These are phyloP conservation scores for Anableps anableps DNA, from an alignment of 2,797 vertebrate species.

Conservation along the genomic window DNA sequence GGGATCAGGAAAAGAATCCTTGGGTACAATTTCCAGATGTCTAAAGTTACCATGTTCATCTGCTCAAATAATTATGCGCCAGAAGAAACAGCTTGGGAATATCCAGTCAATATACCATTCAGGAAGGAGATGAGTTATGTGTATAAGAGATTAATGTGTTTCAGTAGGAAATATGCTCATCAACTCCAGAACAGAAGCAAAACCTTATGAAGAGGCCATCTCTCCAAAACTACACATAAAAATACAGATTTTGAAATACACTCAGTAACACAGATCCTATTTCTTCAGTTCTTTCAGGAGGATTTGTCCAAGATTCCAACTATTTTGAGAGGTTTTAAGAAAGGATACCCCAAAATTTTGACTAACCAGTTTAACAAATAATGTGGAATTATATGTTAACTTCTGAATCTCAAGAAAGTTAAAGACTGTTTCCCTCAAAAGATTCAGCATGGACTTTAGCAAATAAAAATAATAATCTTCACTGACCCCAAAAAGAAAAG, in stretches of 20 bases:
- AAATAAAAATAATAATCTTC: neutral
- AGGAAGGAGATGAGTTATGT: neutral
- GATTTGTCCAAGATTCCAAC: neutral
- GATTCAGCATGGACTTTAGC: neutral
- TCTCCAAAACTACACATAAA: neutral
- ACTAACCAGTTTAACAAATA: neutral
- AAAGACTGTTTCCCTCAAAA: neutral
- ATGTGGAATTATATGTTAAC: neutral
- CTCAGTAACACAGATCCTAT: neutral
- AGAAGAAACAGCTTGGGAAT: neutral
- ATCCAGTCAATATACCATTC: neutral
- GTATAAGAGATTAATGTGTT: neutral
- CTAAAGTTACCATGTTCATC: neutral
- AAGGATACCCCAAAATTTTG: neutral
- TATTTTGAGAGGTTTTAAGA: neutral
- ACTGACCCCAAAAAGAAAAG: neutral
- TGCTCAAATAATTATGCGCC: neutral
- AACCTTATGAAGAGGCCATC: neutral
- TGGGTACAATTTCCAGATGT: neutral
- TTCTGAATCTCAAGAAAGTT: neutral
- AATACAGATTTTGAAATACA: neutral
- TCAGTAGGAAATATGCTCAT: neutral
- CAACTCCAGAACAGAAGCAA: neutral
- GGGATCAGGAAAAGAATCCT: neutral
- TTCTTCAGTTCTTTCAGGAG: neutral